Percentiles rank a stretch among this genome's conserved stretches.
These are phyloP conservation scores for Aspiorhynchus laticeps DNA, from an alignment of 2,113 vertebrate genomes.

Conservation along the genomic window DNA sequence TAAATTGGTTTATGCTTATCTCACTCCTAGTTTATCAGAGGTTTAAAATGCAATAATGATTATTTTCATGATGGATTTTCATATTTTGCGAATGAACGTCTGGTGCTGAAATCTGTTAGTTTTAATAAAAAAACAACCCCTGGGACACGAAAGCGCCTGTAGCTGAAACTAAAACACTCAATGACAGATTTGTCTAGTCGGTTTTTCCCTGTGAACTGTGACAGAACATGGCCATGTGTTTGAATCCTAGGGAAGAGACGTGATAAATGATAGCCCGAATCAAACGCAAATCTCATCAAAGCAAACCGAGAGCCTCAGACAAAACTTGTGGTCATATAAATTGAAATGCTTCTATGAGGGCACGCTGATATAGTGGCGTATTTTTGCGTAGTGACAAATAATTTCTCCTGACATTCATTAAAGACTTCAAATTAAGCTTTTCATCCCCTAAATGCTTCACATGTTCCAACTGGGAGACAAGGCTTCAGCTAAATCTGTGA, in stretches of 20 bases:
- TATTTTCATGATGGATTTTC: neutral
- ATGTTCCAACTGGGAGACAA: neutral
- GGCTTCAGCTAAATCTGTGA: constrained; percentile 29
- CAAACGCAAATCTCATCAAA: constrained; percentile 22
- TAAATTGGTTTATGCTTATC: neutral
- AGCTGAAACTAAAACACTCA: neutral
- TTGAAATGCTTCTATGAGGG: neutral
- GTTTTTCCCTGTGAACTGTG: neutral
- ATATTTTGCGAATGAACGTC: neutral
- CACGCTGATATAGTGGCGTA: neutral
- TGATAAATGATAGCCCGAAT: neutral
- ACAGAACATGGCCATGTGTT: neutral
- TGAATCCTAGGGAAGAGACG: neutral
- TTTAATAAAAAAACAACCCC: neutral
- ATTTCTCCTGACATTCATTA: neutral
- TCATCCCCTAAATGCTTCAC: constrained; percentile 19
- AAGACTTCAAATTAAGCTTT: constrained; percentile 2
- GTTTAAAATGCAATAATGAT: neutral
- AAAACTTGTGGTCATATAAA: constrained; percentile 12
- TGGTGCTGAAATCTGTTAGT: neutral
- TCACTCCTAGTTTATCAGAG: neutral
- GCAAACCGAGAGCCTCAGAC: neutral
- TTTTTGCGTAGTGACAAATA: neutral
- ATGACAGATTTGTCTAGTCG: neutral
- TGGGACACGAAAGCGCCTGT: neutral